Percentiles rank a stretch among this genome's conserved stretches.
phyloP scores from a whole-genome alignment of 1,140 invertebrate species.

The Prorops nasuta region DNA sequence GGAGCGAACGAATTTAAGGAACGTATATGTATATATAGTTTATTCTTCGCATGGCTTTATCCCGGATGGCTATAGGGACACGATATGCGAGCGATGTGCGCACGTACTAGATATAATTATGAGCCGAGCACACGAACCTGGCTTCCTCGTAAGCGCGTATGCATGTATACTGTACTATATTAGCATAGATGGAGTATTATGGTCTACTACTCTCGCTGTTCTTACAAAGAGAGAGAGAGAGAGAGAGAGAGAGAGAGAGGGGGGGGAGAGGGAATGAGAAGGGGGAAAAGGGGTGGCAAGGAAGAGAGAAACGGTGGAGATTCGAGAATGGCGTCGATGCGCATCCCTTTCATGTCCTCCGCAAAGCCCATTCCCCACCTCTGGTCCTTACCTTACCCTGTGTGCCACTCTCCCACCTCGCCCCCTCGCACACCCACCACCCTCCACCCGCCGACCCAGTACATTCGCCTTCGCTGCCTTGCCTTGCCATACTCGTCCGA shows the following conservation, averaged over 20 bases:
- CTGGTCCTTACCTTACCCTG: slow-evolving; percentile 2
- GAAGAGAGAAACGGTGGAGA: slow-evolving; percentile 29
- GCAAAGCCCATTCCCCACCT: slow-evolving; percentile 27
- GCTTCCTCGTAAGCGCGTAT: not conserved
- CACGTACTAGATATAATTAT: no score
- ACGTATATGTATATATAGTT: no score
- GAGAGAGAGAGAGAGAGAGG: not conserved
- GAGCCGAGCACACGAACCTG: not conserved
- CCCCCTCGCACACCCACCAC: no score
- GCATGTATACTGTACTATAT: not conserved
- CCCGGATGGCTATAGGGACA: no score
- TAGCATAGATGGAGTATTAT: no score
- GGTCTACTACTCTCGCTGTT: slow-evolving; percentile 20
- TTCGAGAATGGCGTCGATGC: slow-evolving; percentile 31
- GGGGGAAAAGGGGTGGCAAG: not conserved
- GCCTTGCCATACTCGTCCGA: slow-evolving; percentile 21
- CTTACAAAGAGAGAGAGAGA: slow-evolving; percentile 2
- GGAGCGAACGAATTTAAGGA: no score
- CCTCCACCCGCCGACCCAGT: no score
- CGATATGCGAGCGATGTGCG: no score
- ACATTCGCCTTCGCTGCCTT: slow-evolving; percentile 9
- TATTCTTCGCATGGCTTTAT: no score
- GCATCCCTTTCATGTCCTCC: slow-evolving; percentile 44
- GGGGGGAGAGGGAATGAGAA: slow-evolving; percentile 1
- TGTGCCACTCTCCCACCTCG: not conserved